Percentiles rank a stretch among this genome's conserved stretches.
Evolutionary conservation across 2,113 vertebrate species (phyloP).

Genomic region (Accipiter cooperii): DNA sequence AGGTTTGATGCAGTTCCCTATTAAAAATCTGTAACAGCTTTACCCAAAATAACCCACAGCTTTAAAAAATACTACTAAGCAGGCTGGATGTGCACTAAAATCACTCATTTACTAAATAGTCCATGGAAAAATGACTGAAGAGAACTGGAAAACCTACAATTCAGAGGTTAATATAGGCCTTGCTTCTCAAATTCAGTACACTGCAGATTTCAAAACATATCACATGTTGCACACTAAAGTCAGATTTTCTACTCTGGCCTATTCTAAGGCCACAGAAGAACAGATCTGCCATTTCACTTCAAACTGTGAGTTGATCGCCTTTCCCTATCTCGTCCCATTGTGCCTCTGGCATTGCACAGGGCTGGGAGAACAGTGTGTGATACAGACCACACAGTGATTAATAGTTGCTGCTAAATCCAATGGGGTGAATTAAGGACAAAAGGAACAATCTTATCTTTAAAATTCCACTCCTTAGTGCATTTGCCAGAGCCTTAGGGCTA

Average conservation of each 20-base stretch:
- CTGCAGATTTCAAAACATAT: background rate
- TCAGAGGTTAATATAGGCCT: background rate
- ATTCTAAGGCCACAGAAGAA: background rate
- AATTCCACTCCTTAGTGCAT: background rate
- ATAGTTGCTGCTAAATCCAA: background rate
- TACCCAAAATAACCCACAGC: background rate
- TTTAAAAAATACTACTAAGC: background rate
- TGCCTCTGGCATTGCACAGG: background rate
- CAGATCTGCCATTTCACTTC: background rate
- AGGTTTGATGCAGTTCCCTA: background rate
- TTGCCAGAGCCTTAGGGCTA: background rate
- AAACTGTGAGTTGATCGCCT: background rate
- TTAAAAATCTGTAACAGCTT: background rate
- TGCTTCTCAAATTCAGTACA: background rate
- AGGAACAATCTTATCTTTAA: background rate
- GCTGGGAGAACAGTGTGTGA: background rate
- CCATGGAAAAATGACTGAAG: background rate
- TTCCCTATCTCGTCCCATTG: background rate
- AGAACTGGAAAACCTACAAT: background rate
- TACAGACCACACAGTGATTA: background rate
- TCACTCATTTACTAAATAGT: background rate
- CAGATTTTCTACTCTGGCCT: background rate
- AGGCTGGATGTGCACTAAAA: background rate
- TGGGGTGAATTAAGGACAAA: slow-evolving; percentile 32
- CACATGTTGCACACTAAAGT: background rate